Evolutionary conservation across 2,888 invertebrate species (phyloP), one percentile per base, ranked within the genome.

Genomic region (Blastobasis lacticolella): DNA sequence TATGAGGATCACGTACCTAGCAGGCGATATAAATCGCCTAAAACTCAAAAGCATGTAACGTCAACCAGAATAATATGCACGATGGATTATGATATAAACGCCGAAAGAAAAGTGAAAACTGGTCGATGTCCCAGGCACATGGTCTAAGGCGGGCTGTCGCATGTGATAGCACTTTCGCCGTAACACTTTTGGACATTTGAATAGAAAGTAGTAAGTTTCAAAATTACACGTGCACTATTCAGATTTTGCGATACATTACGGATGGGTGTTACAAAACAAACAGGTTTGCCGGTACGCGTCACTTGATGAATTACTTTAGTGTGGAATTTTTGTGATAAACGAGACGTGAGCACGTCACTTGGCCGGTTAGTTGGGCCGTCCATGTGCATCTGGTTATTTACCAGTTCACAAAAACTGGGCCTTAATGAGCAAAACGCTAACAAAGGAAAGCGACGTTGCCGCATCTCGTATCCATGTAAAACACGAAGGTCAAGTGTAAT

Each of bases 61-160:
- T 8, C 6, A 9, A 23, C 23, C 23, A 23, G 23, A 23, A 23
- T 23, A 23, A 23, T 23, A 23, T 36, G 6, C 5, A 65, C 68
- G 66, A 67, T 62, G 55, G 48, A 5, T 42, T 58, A 59, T 68
- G 67, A 67, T 66, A 69, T 69, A 68, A 66, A 52, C 51, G 53
- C 47, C 54, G 49, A 56, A 71, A 63, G 66, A 68, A 79, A 79
- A 81, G 81, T 78, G 80, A 81, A 80, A 80, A 73, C 68, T 58
- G 57, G 62, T 58, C 60, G 58, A 59, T 61, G 63, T 50, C 54
- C 59, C 52, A 53, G 54, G 47, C 53, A 47, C 53, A 53, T 53
- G 50, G 42, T 51, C 50, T 45, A 36, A 48, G 45, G 49, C 50
- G 50, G 37, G 45, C 38, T 55, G 55, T 54, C 60, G 57, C 57